Percentiles rank a stretch among this genome's conserved stretches.
Evolutionary conservation across 2,797 vertebrate genomes (phyloP).

Genomic region (Gila robusta): DNA sequence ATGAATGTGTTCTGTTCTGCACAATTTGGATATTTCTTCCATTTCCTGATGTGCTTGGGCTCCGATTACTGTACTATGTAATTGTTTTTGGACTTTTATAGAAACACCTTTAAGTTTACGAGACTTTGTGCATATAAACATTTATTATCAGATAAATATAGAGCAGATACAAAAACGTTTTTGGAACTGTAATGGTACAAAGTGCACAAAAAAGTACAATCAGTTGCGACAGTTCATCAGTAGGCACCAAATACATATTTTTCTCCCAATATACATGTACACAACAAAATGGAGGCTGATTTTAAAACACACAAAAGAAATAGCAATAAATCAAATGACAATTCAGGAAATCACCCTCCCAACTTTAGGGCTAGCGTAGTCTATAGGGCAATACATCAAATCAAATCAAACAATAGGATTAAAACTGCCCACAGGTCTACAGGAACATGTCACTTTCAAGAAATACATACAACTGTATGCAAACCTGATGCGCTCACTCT

Average conservation of each 20-base stretch:
- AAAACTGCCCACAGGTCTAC: neutral
- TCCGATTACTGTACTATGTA: neutral
- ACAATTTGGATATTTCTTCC: neutral
- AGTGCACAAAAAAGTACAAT: constrained; percentile 54
- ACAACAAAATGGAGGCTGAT: constrained; percentile 39
- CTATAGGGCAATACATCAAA: neutral
- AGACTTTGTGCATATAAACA: constrained; percentile 13
- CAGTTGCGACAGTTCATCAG: constrained; percentile 50
- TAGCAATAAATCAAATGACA: neutral
- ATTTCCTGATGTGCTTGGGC: neutral
- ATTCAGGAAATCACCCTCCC: neutral
- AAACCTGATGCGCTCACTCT: neutral
- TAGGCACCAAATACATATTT: constrained; percentile 52
- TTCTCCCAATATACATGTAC: constrained; percentile 13
- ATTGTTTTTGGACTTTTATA: neutral
- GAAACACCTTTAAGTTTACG: neutral
- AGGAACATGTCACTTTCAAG: neutral
- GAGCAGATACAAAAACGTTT: constrained; percentile 8
- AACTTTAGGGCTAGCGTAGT: neutral
- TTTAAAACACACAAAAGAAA: constrained; percentile 36
- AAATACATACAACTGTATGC: neutral
- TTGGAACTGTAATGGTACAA: constrained; percentile 34
- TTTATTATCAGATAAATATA: constrained; percentile 29
- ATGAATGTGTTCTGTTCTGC: neutral
- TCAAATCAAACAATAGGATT: neutral